These are phyloP conservation scores for Pseudolaguvia tuberculata DNA, from an alignment of 2,113 vertebrate species.

Conservation along the genomic window DNA sequence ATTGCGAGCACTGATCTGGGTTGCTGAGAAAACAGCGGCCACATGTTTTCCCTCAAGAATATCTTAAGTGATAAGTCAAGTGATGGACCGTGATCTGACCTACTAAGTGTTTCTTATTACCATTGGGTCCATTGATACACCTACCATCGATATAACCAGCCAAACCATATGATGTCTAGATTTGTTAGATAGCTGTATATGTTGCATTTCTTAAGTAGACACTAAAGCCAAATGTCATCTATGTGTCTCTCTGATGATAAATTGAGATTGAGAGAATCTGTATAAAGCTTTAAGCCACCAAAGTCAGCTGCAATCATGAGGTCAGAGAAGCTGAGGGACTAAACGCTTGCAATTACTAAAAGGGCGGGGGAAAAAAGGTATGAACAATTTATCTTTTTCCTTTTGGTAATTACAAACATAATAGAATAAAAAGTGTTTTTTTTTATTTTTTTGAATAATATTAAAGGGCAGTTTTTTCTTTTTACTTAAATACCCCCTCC, in stretches of 20 bases:
- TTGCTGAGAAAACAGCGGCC: neutral
- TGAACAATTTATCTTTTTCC: neutral
- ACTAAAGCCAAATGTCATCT: neutral
- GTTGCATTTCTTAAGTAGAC: neutral
- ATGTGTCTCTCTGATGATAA: neutral
- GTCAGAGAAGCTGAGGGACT: neutral
- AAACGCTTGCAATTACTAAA: neutral
- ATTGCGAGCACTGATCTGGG: too few species aligned
- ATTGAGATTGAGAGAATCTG: neutral
- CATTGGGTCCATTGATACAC: neutral
- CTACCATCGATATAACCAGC: neutral
- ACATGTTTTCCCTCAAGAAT: too few species aligned
- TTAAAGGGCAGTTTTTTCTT: too few species aligned
- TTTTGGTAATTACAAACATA: neutral
- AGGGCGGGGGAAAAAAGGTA: too few species aligned
- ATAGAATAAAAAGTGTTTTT: neutral
- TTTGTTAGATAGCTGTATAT: neutral
- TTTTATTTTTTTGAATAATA: too few species aligned
- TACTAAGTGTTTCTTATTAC: neutral
- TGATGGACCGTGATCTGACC: too few species aligned
- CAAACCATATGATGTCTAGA: neutral
- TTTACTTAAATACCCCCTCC: neutral
- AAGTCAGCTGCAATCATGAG: constrained; percentile 1
- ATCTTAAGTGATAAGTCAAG: neutral
- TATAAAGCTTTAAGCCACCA: neutral